Evolutionary conservation across 2,113 vertebrate species (phyloP).

Genomic region (Gobio gobio): DNA sequence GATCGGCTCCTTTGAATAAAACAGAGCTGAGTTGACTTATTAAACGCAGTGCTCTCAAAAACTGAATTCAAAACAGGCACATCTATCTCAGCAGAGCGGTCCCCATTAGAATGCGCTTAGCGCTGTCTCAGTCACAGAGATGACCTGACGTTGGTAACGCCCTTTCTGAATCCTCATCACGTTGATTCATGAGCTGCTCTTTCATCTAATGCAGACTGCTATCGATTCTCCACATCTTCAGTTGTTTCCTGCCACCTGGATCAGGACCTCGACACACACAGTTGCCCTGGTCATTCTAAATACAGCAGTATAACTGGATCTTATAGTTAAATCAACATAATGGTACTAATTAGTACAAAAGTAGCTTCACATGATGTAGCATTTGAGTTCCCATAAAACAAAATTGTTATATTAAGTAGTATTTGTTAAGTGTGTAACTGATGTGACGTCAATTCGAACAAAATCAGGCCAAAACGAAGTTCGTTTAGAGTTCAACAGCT

Average conservation of each 20-base stretch:
- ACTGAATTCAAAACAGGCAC: conserved; percentile 16
- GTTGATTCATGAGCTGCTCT: conserved; percentile 47
- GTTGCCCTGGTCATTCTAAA: not conserved
- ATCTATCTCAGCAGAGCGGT: conserved; percentile 26
- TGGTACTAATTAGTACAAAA: not conserved
- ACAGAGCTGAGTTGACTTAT: conserved; percentile 3
- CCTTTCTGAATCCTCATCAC: conserved; percentile 45
- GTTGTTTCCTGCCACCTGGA: conserved; percentile 19
- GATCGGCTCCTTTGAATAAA: conserved; percentile 17
- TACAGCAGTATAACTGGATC: not conserved
- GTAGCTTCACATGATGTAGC: not conserved
- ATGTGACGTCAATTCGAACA: too few relatives aligned
- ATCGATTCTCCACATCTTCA: conserved; percentile 30
- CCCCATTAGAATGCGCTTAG: conserved; percentile 33
- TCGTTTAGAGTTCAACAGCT: too few relatives aligned
- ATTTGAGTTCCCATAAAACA: not conserved
- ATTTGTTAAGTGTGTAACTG: too few relatives aligned
- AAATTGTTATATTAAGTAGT: not conserved
- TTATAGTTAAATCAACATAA: not conserved
- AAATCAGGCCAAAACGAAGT: too few relatives aligned
- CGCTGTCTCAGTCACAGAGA: not conserved
- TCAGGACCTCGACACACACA: conserved; percentile 31
- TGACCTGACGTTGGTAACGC: conserved; percentile 14
- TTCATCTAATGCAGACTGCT: conserved; percentile 4
- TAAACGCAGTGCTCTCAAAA: conserved; percentile 17